phyloP scores from a whole-genome alignment of 2,888 invertebrate genomes.

The Gryllus longicercus region DNA sequence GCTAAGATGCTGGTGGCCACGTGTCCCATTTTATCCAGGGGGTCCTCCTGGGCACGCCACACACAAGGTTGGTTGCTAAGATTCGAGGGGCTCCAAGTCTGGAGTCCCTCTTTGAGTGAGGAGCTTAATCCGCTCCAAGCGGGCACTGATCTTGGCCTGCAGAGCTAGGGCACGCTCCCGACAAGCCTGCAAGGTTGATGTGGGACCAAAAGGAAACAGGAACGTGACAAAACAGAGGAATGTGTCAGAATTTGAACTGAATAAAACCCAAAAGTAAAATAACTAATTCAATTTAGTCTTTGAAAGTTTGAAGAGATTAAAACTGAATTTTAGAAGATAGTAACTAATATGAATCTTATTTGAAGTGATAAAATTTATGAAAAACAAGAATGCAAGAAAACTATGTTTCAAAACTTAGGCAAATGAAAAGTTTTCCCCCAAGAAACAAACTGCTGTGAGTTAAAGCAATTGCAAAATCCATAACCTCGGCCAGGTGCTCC shows the following conservation, averaged over 20 bases:
- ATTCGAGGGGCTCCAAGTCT: slow-evolving; percentile 72
- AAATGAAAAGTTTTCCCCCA: slow-evolving; percentile 19
- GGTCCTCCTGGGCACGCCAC: slow-evolving; percentile 26
- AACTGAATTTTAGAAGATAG: no score
- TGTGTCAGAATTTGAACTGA: slow-evolving; percentile 41
- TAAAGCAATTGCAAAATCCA: slow-evolving; percentile 22
- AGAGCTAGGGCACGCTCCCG: slow-evolving; percentile 81
- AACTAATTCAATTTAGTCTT: no score
- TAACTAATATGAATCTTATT: no score
- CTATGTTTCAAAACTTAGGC: not conserved
- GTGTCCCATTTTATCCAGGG: slow-evolving; percentile 37
- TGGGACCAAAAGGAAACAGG: slow-evolving; percentile 33
- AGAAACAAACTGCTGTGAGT: slow-evolving; percentile 18
- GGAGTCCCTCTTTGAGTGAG: slow-evolving; percentile 83
- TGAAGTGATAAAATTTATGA: slow-evolving; percentile 20
- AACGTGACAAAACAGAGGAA: slow-evolving; percentile 50
- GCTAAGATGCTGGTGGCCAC: slow-evolving; percentile 38
- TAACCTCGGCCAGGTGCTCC: no score
- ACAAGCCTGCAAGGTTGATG: slow-evolving; percentile 60
- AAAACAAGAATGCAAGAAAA: slow-evolving; percentile 23
- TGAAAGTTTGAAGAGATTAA: no score
- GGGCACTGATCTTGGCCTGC: slow-evolving; percentile 82
- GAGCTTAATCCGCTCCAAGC: slow-evolving; percentile 83
- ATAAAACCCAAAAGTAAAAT: not conserved
- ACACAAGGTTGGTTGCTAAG: slow-evolving; percentile 48